Evolutionary conservation across 2,888 invertebrate species (phyloP), one percentile per base, ranked within the genome.

Genomic region (Tetranychus truncatus): DNA sequence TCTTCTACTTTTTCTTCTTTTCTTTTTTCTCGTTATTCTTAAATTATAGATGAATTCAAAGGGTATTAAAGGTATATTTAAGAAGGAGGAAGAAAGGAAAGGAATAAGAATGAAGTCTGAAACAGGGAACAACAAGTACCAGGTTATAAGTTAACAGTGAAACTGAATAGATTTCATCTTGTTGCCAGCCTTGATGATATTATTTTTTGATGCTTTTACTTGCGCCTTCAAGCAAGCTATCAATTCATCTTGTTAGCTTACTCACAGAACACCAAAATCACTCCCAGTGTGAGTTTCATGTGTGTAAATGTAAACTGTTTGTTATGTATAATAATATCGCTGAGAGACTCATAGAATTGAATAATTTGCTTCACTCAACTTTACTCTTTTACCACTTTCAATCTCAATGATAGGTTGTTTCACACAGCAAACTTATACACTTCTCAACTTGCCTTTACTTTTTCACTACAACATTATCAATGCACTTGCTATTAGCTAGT

Each of bases 11-110:
- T 46, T 46, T 46, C 46, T 55, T 55, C 11, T 5, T 9, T 55
- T 55, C 55, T 55, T 55, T 55, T 55, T 55, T 15, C 55, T 55
- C 15, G 55, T 55, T 55, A 55, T 55, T 15, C 55, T 15, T 55
- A 55, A 55, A 55, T 55, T 55, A 55, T 55, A 55, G 55, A 55
- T 55, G 55, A 55, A 55, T 55, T 55, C 55, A 55, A 55, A 55
- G 55, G 55, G 55, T 55, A 55, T 55, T 55, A 55, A 55, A 55
- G 55, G 55, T 55, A 55, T 55, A 55, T 55, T 55, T 55, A 55
- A 15, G 55, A 55, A 15, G 55, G 55, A 55, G 55, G 34, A 34
- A 34, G 34, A 34, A 34, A 34, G 34, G 34, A 34, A 34, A 2
- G 55, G 55, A 55, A 55, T 9, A 55, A 15, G 55, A 15, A 55